Base-by-base conservation (phyloP, 2,113 vertebrate species). In the Chionis minor region DNA sequence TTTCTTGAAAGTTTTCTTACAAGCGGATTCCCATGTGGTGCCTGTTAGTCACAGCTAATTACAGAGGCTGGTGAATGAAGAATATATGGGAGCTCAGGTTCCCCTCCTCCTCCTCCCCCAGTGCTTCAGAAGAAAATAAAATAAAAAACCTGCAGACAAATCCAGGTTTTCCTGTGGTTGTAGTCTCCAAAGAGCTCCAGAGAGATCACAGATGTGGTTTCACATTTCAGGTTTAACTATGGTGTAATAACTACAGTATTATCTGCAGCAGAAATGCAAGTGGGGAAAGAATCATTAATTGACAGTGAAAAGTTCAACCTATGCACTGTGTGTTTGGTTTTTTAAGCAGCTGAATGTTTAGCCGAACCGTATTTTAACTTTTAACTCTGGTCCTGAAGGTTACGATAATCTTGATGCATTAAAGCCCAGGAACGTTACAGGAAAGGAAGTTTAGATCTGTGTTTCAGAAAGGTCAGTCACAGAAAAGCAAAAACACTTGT, bases 21-120 rank as follows among this genome's bases (percentile, higher is more conserved):
- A 91, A 97, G 93, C 94, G 54, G 69, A 88, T 97, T 98, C 97
- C 97, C 97, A 94, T 94, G 97, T 97, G 97, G 94, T 23, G 54
- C 95, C 92, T 95, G 83, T 98, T 97, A 97, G 97, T 98, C 97
- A 98, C 97, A 98, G 96, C 96, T 98, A 97, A 98, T 98, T 98
- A 97, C 86, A 69, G 96, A 96, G 91, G 85, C 69, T 96, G 94
- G 94, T 83, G 49, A 65, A 93, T 66, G 95, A 96, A 70, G 65
- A 88, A 66, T 96, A 80, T 85, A 91, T 89, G 93, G 96, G 94
- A 90, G 81, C 88, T 96, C 49, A 73, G 88, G 71, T 95, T 94
- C 86, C 52, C 61, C 84, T 95, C 59, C 81, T 90, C 45, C 18
- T 85, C 47, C 9, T 90, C 86, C 90, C 77, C 67, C 49, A 63